These are phyloP conservation scores for Dascyllus trimaculatus DNA, from an alignment of 2,113 vertebrate genomes.

Conservation along the genomic window DNA sequence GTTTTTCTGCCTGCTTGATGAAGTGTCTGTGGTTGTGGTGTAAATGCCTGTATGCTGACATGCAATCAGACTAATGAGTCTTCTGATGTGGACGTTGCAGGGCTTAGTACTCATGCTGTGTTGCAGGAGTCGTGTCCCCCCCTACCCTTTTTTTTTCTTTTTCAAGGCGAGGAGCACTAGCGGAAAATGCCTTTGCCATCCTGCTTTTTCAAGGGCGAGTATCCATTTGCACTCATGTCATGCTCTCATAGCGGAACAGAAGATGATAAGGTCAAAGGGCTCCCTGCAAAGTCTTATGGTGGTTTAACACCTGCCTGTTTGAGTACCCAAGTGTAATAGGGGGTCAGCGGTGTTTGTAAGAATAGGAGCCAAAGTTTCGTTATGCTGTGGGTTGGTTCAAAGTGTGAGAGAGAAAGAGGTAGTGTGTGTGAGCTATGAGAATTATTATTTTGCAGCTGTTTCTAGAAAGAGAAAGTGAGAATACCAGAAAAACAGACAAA, in stretches of 20 bases:
- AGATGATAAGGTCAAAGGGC: conserved; percentile 10
- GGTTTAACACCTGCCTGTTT: conserved; percentile 1
- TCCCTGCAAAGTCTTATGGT: neutral
- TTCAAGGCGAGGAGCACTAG: neutral
- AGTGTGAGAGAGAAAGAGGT: neutral
- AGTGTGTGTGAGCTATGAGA: neutral
- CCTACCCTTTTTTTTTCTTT: neutral
- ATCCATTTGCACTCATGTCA: conserved; percentile 15
- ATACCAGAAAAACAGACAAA: conserved; percentile 33
- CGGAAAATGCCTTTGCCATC: conserved; percentile 7
- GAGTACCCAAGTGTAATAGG: neutral
- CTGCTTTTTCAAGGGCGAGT: conserved; percentile 21
- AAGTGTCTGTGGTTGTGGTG: conserved; percentile 47
- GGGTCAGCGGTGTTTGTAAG: conserved; percentile 18
- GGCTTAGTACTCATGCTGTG: conserved; percentile 5
- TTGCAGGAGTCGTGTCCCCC: neutral
- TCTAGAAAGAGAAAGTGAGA: conserved; percentile 12
- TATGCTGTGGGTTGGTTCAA: conserved; percentile 31
- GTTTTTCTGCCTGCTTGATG: conserved; percentile 39
- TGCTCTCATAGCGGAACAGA: conserved; percentile 5
- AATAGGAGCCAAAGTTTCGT: neutral
- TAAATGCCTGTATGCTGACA: conserved; percentile 28
- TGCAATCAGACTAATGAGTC: conserved; percentile 39
- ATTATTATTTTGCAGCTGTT: conserved; percentile 38
- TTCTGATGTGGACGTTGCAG: conserved; percentile 22